These are phyloP conservation scores for Sternarchorhynchus goeldii DNA, from an alignment of 2,797 vertebrate genomes.

Conservation along the genomic window DNA sequence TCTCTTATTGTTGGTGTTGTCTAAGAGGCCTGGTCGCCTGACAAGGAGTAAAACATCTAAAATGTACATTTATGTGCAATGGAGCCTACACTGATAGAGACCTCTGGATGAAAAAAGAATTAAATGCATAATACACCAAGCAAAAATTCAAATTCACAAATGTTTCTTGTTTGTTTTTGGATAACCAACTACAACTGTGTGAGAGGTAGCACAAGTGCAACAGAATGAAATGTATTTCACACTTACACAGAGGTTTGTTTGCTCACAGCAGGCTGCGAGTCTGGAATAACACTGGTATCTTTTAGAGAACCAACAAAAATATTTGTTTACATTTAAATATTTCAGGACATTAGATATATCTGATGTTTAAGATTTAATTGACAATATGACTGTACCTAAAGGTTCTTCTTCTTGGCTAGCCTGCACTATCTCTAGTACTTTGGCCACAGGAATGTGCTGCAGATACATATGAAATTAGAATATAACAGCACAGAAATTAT, in stretches of 20 bases:
- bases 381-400: slow-evolving; percentile 71
- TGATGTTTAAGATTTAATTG: slow-evolving; percentile 3
- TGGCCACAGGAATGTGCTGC: slow-evolving; percentile 67
- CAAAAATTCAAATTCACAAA: too few relatives aligned
- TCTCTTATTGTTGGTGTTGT: slow-evolving; percentile 61
- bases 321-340: background rate
- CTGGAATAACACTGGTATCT: slow-evolving; percentile 79
- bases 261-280: slow-evolving; percentile 74
- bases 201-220: background rate
- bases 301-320: slow-evolving; percentile 56
- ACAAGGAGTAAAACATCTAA: slow-evolving; percentile 22
- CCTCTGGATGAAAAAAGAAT: background rate
- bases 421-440: slow-evolving; percentile 59
- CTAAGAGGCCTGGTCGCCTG: slow-evolving; percentile 46
- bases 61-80: slow-evolving; percentile 46
- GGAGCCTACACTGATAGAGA: slow-evolving; percentile 1
- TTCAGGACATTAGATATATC: background rate
- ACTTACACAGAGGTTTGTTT: slow-evolving; percentile 76
- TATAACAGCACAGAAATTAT: too few relatives aligned
- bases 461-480: slow-evolving; percentile 22
- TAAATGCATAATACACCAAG: too few relatives aligned
- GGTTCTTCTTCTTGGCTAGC: slow-evolving; percentile 63
- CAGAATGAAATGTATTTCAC: background rate
- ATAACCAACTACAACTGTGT: background rate
- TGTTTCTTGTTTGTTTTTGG: too few relatives aligned